Evolutionary conservation across 2,888 invertebrate species (phyloP), one percentile per base, ranked within the genome.

Genomic region (Dascillus cervinus): DNA sequence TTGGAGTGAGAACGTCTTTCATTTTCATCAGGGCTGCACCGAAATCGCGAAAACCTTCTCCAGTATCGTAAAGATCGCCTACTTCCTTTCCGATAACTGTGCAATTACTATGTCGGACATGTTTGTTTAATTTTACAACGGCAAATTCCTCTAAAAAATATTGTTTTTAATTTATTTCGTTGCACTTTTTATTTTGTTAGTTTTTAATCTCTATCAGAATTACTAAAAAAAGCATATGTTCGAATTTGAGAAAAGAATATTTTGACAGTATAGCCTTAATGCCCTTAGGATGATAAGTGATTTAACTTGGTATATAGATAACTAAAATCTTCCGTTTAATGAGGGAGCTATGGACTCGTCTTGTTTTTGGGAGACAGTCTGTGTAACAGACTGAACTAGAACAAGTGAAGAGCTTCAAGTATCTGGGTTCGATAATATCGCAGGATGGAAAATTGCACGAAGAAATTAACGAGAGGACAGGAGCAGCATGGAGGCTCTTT

Each of bases 81-180:
- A 26, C 11, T 8, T 30, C 9, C 2, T 26, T 9, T 4, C 11
- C 13, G 3, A 31, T 31, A 11, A 20, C 12, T 0, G 12, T 14
- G 11, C 31, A 31, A 10, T 25, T 17, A n/a, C 4, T 26, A 11
- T 4, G 25, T 20, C 4, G 31, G 31, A 20, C 13, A 12, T 26
- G 20, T 9, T 20, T 3, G 2, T 4, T n/a, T 3, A 31, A 20
- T 14, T 25, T 31, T 3, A 25, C 12, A 9, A 20, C 25, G 4
- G 31, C 31, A 11, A 11, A 22, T 2, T 25, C 26, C 14, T 10
- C 2, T 3, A 13, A 13, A 3, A 13, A 5, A 25, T 2, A n/a
- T 5, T 1, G 3, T 4, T 13, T 25, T 13, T n/a, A 13, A 25
- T 4, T n/a, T n/a, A 11, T 25, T 13, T 11, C 3, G 14, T 17